Evolutionary conservation across 2,797 vertebrate species (phyloP).

Genomic region (Poecilia wingei): DNA sequence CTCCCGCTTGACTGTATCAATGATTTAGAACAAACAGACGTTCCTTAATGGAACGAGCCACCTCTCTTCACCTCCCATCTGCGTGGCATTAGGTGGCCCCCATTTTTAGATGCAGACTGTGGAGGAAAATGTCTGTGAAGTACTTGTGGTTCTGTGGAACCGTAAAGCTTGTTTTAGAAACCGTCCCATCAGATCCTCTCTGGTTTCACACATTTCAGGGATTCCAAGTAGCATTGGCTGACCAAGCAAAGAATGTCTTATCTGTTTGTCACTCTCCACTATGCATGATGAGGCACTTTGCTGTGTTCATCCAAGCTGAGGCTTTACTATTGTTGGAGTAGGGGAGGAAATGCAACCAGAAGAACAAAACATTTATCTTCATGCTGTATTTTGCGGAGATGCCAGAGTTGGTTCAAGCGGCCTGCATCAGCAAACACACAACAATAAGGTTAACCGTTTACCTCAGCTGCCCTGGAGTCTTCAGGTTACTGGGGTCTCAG

Average conservation of each 20-base stretch:
- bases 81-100: slow-evolving; percentile 49
- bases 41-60: slow-evolving; percentile 69
- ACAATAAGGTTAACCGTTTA: background rate
- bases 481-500: slow-evolving; percentile 10
- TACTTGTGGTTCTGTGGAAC: slow-evolving; percentile 49
- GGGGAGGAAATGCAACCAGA: slow-evolving; percentile 20
- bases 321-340: slow-evolving; percentile 23
- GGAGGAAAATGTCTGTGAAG: slow-evolving; percentile 48
- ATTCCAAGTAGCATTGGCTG: slow-evolving; percentile 38
- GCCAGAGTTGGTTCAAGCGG: background rate
- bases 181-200: slow-evolving; percentile 18
- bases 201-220: slow-evolving; percentile 42
- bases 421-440: slow-evolving; percentile 7
- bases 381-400: slow-evolving; percentile 18
- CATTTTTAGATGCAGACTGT: slow-evolving; percentile 35
- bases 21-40: slow-evolving; percentile 71
- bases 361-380: slow-evolving; percentile 26
- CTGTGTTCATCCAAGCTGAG: slow-evolving; percentile 56
- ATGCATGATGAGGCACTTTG: slow-evolving; percentile 54
- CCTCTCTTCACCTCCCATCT: slow-evolving; percentile 48
- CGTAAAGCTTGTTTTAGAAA: slow-evolving; percentile 45
- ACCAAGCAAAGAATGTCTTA: slow-evolving; percentile 43
- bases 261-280: slow-evolving; percentile 70
- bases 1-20: slow-evolving; percentile 69
- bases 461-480: background rate